Conservation (phyloP, 2,113 vertebrate genomes). For the Zosterops borbonicus region DNA sequence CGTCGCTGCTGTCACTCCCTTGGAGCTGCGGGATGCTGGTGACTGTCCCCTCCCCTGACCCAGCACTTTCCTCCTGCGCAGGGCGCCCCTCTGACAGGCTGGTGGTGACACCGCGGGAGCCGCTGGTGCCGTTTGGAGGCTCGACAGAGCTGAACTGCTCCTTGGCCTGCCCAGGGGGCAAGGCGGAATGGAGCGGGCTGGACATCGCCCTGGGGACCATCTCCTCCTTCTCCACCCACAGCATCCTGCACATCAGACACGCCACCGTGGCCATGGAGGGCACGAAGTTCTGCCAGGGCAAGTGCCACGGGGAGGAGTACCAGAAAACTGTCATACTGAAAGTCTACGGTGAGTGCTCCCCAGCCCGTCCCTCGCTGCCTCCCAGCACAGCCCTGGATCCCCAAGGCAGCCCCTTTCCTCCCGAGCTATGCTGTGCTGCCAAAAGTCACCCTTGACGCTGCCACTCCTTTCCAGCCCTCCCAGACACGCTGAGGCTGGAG, state of each 20-base stretch:
- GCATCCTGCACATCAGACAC: conserved; percentile 39
- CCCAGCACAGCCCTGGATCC: neutral
- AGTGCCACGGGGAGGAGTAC: neutral
- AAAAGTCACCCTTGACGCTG: neutral
- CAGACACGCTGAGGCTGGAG: conserved; percentile 45
- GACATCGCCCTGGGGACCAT: conserved; percentile 66
- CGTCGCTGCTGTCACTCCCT: neutral
- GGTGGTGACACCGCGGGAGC: conserved; percentile 21
- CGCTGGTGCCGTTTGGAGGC: conserved; percentile 28
- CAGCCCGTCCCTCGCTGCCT: fast-evolving
- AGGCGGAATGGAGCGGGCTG: conserved; percentile 71
- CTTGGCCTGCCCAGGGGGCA: neutral
- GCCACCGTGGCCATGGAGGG: conserved; percentile 7
- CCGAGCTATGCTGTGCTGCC: neutral
- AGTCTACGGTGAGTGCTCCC: conserved; percentile 62
- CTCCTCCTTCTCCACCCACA: conserved; percentile 17
- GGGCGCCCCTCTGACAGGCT: neutral
- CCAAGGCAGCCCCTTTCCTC: fast-evolving
- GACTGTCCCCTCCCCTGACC: neutral
- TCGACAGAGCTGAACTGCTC: conserved; percentile 63
- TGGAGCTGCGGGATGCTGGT: neutral
- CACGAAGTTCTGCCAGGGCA: conserved; percentile 55
- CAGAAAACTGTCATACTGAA: neutral
- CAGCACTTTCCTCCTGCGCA: neutral
- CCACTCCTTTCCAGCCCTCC: conserved; percentile 61